Conservation (phyloP, 2,888 invertebrate species). For the Rhagium mordax region DNA sequence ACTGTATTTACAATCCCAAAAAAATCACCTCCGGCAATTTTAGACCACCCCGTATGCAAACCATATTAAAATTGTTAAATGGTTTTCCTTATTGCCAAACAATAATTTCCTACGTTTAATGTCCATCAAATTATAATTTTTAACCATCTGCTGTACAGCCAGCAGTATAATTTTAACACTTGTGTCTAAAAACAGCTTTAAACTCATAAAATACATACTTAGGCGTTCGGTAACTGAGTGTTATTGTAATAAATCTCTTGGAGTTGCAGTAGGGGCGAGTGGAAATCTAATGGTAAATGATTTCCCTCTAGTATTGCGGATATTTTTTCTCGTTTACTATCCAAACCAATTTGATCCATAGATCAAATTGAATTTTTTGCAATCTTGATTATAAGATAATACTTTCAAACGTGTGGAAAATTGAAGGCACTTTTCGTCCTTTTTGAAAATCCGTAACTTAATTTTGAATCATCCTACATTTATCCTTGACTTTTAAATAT, state of each 20-base stretch:
- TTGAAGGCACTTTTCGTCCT: too few relatives aligned
- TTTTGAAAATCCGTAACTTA: too few relatives aligned
- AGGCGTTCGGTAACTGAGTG: conserved; percentile 15
- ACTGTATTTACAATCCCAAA: too few relatives aligned
- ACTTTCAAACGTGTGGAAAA: too few relatives aligned
- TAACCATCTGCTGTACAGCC: conserved; percentile 16
- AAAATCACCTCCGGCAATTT: neutral
- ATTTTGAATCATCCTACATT: too few relatives aligned
- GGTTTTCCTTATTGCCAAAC: conserved; percentile 9
- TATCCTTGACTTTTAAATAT: too few relatives aligned
- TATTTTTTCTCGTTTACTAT: too few relatives aligned
- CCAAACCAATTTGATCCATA: too few relatives aligned
- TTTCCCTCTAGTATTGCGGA: neutral
- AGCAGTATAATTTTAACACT: conserved; percentile 17
- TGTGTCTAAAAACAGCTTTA: conserved; percentile 20
- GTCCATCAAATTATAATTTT: conserved; percentile 16
- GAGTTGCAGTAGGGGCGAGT: neutral
- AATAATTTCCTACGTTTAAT: conserved; percentile 14
- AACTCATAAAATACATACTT: conserved; percentile 10
- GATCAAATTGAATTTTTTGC: too few relatives aligned
- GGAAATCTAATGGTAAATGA: neutral
- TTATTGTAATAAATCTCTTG: conserved; percentile 19
- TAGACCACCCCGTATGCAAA: neutral
- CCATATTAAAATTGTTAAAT: conserved; percentile 12
- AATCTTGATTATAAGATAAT: too few relatives aligned